Conservation (phyloP, 2,113 vertebrate species). For the Sinocyclocheilus anshuiensis region DNA sequence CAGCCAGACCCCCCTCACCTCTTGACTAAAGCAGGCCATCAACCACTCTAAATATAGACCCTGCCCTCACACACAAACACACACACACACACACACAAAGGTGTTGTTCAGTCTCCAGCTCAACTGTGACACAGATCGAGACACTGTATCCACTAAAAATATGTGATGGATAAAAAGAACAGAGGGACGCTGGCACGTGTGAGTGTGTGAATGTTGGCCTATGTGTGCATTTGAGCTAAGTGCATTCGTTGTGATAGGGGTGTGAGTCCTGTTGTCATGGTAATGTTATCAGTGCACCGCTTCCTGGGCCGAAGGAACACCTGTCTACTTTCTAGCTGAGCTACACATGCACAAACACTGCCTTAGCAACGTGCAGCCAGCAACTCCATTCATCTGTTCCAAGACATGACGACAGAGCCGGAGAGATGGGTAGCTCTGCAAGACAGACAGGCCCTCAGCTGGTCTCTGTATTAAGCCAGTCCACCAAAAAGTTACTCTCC, state of each 20-base stretch:
- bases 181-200: neutral
- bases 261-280: constrained; percentile 50
- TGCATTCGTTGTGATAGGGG: constrained; percentile 27
- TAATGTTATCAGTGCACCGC: constrained; percentile 45
- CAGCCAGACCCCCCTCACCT: constrained; percentile 41
- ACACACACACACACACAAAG: constrained; percentile 27
- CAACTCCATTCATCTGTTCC: constrained; percentile 2
- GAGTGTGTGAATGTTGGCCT: constrained; percentile 11
- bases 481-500: too few species aligned
- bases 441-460: neutral
- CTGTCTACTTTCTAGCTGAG: constrained; percentile 38
- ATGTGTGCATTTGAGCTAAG: neutral
- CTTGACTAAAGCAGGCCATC: constrained; percentile 48
- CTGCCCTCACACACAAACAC: constrained; percentile 15
- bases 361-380: neutral
- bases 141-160: constrained; percentile 26
- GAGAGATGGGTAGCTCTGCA: neutral
- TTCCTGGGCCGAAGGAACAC: constrained; percentile 41
- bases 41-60: constrained; percentile 52
- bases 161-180: constrained; percentile 20
- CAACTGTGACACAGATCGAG: constrained; percentile 27
- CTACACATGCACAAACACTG: constrained; percentile 47
- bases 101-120: constrained; percentile 8
- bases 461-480: neutral
- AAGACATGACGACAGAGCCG: neutral